Base-by-base conservation (phyloP, 2,888 invertebrate species). In the Melanotus villosus region DNA sequence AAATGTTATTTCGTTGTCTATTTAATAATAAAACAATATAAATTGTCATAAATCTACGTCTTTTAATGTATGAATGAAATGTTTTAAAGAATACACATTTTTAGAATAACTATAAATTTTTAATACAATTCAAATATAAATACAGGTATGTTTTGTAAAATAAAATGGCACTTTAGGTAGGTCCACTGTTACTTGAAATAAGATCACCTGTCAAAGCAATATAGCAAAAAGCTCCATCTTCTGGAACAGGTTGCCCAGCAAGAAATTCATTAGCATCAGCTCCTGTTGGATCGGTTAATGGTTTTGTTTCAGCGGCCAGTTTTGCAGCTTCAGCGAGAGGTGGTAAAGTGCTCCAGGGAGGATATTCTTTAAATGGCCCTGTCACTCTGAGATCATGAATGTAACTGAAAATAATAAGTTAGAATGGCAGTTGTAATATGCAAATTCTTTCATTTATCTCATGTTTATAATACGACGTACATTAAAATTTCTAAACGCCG, bases 141-240 rank as follows among this genome's bases (percentile, higher is more conserved):
- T n/a, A n/a, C n/a, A n/a, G n/a, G n/a, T n/a, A n/a, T n/a, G n/a
- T 41, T 1, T 41, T 41, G 16, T 18, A 18, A 5, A 7, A 9
- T 18, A 16, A 41, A 41, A 23, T 18, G 4, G 23, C 7, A 19
- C 2, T 2, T 38, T 62, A 59, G 18, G 36, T 14, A 4, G 43
- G 34, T 36, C 71, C 73, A 38, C 74, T 59, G 47, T 52, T 69
- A 23, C 72, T 68, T 21, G 72, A 47, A 30, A 85, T 76, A 70
- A 87, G 76, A 70, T 88, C 87, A 5, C 88, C 88, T 18, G 86
- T 87, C 6, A 88, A 76, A 1, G 88, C 86, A 32, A 88, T 84
- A 73, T 87, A 88, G 74, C 88, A 88, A 76, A 88, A 88, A 1
- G 88, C 88, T 1, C 88, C 88, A 64, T 87, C 87, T 52, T 86